These are phyloP conservation scores for Gavialis gangeticus DNA, from an alignment of 2,113 vertebrate species.

Conservation along the genomic window DNA sequence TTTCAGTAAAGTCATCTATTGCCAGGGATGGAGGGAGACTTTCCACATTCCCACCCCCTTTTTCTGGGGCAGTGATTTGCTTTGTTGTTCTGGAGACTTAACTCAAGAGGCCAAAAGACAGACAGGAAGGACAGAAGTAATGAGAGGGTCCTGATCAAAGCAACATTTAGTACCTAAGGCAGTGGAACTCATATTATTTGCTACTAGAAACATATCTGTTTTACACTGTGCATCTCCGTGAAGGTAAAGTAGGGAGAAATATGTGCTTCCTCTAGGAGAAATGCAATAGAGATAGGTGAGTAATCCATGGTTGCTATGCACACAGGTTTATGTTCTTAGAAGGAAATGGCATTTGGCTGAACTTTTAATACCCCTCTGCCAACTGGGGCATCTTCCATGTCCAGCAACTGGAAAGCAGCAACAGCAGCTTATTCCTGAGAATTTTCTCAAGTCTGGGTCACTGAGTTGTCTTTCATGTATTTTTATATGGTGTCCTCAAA, in stretches of 20 bases:
- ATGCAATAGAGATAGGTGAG: slow-evolving; percentile 25
- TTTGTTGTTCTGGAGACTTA: background rate
- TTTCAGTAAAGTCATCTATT: slow-evolving; percentile 73
- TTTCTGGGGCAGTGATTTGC: background rate
- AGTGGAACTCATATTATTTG: slow-evolving; percentile 1
- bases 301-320: background rate
- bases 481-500: background rate
- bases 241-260: background rate
- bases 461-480: background rate
- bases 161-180: slow-evolving; percentile 30
- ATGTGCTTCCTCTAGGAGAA: background rate
- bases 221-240: slow-evolving; percentile 2
- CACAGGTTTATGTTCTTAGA: background rate
- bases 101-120: background rate
- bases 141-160: slow-evolving; percentile 40
- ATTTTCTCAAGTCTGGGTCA: background rate
- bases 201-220: background rate
- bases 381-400: background rate
- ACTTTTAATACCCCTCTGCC: too few species aligned
- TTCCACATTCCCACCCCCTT: background rate
- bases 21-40: slow-evolving; percentile 40
- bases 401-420: background rate
- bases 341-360: background rate
- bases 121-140: slow-evolving; percentile 30
- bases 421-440: background rate